Evolutionary conservation across 2,797 vertebrate species (phyloP).

Genomic region (Sylvilagus floridanus): DNA sequence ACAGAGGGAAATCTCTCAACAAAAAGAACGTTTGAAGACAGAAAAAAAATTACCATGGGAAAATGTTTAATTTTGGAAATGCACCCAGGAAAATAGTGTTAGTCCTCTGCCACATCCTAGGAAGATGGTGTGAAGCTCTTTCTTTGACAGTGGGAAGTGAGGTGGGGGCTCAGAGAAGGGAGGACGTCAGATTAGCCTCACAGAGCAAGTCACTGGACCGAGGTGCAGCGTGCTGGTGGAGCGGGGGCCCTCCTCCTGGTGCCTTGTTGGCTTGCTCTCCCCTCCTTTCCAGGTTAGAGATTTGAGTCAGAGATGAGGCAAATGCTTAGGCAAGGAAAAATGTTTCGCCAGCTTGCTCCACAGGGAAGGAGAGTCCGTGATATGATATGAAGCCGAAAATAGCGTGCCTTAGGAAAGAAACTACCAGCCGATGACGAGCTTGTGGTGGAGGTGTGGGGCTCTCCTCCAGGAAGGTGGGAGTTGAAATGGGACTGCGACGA

Average conservation of each 20-base stretch:
- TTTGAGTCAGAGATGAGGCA: slow-evolving; percentile 75
- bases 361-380: slow-evolving; percentile 70
- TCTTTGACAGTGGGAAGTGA: neutral
- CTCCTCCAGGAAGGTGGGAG: slow-evolving; percentile 44
- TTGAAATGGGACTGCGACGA: slow-evolving; percentile 3
- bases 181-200: neutral
- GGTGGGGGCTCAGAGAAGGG: neutral
- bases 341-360: slow-evolving; percentile 77
- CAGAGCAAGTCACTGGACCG: neutral
- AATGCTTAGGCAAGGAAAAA: slow-evolving; percentile 82
- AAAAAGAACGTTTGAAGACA: slow-evolving; percentile 7
- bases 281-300: slow-evolving; percentile 67
- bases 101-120: slow-evolving; percentile 1
- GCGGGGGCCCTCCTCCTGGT: neutral
- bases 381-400: slow-evolving; percentile 76
- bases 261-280: slow-evolving; percentile 39
- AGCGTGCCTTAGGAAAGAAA: slow-evolving; percentile 70
- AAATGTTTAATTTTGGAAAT: slow-evolving; percentile 60
- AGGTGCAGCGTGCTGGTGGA: neutral
- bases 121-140: neutral
- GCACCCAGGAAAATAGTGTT: slow-evolving; percentile 23
- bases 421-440: slow-evolving; percentile 16
- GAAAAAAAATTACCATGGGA: neutral
- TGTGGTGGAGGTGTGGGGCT: slow-evolving; percentile 32
- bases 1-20: slow-evolving; percentile 25